phyloP scores from a whole-genome alignment of 2,888 invertebrate genomes.

The Romanomermis culicivorax region DNA sequence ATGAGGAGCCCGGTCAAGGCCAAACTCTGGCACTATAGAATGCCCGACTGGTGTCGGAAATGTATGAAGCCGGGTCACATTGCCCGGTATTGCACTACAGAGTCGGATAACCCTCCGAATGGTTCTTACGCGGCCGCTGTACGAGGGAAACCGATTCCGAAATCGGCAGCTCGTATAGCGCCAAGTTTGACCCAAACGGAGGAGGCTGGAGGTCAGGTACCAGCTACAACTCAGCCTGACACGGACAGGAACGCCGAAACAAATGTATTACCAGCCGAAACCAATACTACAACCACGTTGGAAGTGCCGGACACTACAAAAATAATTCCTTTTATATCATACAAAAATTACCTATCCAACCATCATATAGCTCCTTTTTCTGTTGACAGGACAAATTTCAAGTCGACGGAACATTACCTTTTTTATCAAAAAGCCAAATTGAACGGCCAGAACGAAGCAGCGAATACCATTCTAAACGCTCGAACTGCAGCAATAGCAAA shows the following conservation, averaged over 20 bases:
- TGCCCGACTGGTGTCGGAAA: background rate
- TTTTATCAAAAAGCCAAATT: background rate
- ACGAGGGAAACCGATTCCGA: background rate
- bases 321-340: background rate
- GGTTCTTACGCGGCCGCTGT: too few relatives aligned
- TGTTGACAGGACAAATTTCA: background rate
- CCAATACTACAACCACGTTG: too few relatives aligned
- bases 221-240: too few relatives aligned
- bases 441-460: background rate
- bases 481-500: background rate
- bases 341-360: background rate
- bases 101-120: background rate
- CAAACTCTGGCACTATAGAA: background rate
- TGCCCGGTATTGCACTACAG: background rate
- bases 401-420: background rate
- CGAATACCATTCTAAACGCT: background rate
- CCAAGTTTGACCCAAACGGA: background rate
- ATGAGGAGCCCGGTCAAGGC: background rate
- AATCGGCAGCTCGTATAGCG: background rate
- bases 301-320: background rate
- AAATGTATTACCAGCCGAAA: too few relatives aligned
- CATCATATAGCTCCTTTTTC: background rate
- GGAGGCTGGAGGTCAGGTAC: too few relatives aligned
- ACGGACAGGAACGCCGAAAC: too few relatives aligned
- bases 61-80: background rate